These are phyloP conservation scores for Tineola bisselliella DNA, from an alignment of 2,888 invertebrate genomes.

Conservation along the genomic window DNA sequence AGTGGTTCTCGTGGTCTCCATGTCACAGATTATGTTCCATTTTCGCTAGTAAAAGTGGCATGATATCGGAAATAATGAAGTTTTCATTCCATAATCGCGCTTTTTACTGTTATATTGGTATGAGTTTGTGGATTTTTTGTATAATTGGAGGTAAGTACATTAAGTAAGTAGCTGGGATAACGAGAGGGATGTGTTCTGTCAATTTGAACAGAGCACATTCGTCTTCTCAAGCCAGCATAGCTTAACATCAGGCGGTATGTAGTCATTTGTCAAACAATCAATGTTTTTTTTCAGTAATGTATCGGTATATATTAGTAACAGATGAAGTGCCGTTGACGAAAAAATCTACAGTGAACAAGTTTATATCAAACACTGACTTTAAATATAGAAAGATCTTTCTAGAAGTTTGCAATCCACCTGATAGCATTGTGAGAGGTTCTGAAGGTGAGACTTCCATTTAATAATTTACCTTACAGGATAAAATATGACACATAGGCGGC, in stretches of 20 bases:
- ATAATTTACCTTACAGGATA: too few species aligned
- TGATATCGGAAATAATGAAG: conserved; percentile 49
- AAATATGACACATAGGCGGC: too few species aligned
- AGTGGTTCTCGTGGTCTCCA: not conserved
- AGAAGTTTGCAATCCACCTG: conserved; percentile 77
- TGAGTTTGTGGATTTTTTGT: conserved; percentile 84
- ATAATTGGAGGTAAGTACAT: conserved; percentile 73
- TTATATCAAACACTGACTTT: conserved; percentile 66
- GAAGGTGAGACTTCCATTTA: conserved; percentile 75
- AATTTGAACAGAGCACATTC: too few species aligned
- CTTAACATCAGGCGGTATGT: too few species aligned
- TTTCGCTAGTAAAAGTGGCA: conserved; percentile 21
- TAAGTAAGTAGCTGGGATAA: not conserved
- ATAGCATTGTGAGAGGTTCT: conserved; percentile 73
- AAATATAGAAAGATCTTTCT: conserved; percentile 73
- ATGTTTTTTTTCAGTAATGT: conserved; percentile 73
- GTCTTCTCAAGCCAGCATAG: too few species aligned
- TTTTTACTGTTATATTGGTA: conserved; percentile 82
- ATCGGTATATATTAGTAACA: conserved; percentile 78
- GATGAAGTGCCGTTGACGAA: conserved; percentile 50
- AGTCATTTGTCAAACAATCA: too few species aligned
- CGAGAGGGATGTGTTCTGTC: too few species aligned
- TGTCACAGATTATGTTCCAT: not conserved
- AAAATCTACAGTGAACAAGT: conserved; percentile 52
- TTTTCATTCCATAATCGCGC: conserved; percentile 76